Evolutionary conservation across 2,888 invertebrate genomes (phyloP).

Genomic region (Molorchus minor): DNA sequence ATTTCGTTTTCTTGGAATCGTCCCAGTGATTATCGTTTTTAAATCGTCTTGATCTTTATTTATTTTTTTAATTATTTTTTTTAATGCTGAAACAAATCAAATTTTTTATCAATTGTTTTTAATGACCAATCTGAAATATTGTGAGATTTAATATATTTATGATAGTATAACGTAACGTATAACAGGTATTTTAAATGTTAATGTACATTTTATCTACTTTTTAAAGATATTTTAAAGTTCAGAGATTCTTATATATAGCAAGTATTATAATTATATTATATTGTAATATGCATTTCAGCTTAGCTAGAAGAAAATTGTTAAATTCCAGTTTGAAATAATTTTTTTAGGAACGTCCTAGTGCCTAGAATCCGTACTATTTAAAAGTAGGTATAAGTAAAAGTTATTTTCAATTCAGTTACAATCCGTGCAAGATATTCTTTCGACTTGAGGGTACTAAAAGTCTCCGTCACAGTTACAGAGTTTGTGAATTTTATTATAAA

Average conservation of each 20-base stretch:
- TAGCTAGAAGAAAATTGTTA: constrained; percentile 38
- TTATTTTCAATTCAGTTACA: constrained; percentile 41
- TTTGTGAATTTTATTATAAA: constrained; percentile 54
- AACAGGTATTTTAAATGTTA: constrained; percentile 40
- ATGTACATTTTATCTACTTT: constrained; percentile 38
- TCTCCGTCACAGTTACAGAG: constrained; percentile 52
- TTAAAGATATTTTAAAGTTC: constrained; percentile 32
- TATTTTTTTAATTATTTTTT: constrained; percentile 10
- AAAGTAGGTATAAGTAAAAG: constrained; percentile 46
- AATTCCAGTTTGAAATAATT: constrained; percentile 38
- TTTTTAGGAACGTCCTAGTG: constrained; percentile 45
- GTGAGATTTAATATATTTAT: constrained; percentile 42
- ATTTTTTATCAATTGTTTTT: constrained; percentile 34
- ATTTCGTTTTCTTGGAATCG: constrained; percentile 20
- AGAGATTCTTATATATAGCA: constrained; percentile 18
- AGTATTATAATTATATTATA: constrained; percentile 24
- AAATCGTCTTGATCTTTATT: constrained; percentile 30
- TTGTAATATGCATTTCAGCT: constrained; percentile 39
- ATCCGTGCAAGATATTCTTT: constrained; percentile 43
- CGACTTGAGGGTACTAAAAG: constrained; percentile 49
- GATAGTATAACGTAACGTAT: constrained; percentile 36
- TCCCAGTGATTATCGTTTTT: constrained; percentile 18
- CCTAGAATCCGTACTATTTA: constrained; percentile 49
- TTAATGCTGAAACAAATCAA: too few species aligned
- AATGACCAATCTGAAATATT: constrained; percentile 47